Base-by-base conservation (phyloP, 2,888 invertebrate genomes). In the Gisinianus flammeolus region DNA sequence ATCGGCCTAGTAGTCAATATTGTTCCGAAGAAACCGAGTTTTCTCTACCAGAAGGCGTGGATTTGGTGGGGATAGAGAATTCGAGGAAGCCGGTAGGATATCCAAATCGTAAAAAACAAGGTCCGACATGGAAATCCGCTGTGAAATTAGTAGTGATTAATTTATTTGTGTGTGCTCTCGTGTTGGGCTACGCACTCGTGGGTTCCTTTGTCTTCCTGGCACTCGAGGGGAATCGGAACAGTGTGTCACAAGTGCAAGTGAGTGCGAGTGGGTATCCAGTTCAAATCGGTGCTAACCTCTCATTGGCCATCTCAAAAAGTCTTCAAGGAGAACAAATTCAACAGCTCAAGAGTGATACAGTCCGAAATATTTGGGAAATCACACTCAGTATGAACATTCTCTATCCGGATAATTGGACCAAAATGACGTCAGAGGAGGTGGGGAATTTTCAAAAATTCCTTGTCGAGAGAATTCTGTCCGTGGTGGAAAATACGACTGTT, bases 161-260 rank as follows among this genome's bases (percentile, higher is more conserved):
- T 87, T 88, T 94, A 85, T 92, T 93, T 84, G 94, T 95, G 87
- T 94, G 94, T 88, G 90, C 92, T 76, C 89, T 94, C 76, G 90
- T 95, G 62, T 90, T 95, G 85, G 93, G 93, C 30, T 95, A 95
- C 87, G 94, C 94, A 31, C 86, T 92, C 56, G 88, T 92, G 81
- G 91, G 89, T 72, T 84, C 85, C 72, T 92, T 94, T 87, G 92
- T 94, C 88, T 95, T 95, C 88, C 89, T 95, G 85, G 92, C 94
- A 73, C 93, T 95, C 85, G 95, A 95, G 74, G 83, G 81, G 64
- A 75, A 78, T 44, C 77, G 56, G n/a, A 78, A 73, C 28, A 35
- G 72, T 79, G 81, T 67, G 81, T 69, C 77, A 22, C 73, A 81
- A 35, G 76, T 79, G 35, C 78, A 77, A 30, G 80, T 83, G 22